Evolutionary conservation across 2,113 vertebrate species (phyloP), one percentile per base, ranked within the genome.

Genomic region (Heterocephalus glaber): DNA sequence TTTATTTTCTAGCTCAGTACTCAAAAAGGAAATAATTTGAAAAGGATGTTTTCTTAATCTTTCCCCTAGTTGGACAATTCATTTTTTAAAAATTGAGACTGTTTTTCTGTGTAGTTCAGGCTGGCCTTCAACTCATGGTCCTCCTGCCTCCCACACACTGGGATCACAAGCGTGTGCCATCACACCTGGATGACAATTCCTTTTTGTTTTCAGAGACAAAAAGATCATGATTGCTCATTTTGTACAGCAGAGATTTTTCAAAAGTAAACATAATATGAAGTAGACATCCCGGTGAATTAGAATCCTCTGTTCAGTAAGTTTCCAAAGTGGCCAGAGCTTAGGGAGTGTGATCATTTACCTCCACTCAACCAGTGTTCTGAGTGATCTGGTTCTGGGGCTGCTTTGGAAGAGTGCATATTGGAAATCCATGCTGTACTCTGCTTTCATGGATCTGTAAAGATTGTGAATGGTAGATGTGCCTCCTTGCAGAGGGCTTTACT

Each of bases 191-290:
- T 52, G 49, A 79, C 49, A 72, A 3, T 63, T 88, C 47, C 44
- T 86, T 95, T 85, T 94, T 83, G 24, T 92, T 93, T 89, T 33
- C 22, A 49, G 33, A 24, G 41, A 72, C 61, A 84, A 58, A 66
- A 86, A 60, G 17, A n/a, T 88, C n/a, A 10, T 61, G 30, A 70
- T 65, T 10, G 38, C 13, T 47, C 38, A 60, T 68, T 10, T 88
- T 41, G 11, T 77, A 56, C 54, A 66, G 54, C 33, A 65, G 87
- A 52, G 24, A 85, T n/a, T 93, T 49, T 49, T 88, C 58, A 11
- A 84, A 90, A 95, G 60, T 72, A 74, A 61, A 47, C 14, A 4
- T 68, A 33, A 10, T 49, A 70, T 5, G 7, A 30, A 47, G n/a
- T 1, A 13, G 17, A 16, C 9, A 38, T 81, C 44, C 13, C 38